These are phyloP conservation scores for Istiophorus platypterus DNA, from an alignment of 2,113 vertebrate genomes.

Conservation along the genomic window DNA sequence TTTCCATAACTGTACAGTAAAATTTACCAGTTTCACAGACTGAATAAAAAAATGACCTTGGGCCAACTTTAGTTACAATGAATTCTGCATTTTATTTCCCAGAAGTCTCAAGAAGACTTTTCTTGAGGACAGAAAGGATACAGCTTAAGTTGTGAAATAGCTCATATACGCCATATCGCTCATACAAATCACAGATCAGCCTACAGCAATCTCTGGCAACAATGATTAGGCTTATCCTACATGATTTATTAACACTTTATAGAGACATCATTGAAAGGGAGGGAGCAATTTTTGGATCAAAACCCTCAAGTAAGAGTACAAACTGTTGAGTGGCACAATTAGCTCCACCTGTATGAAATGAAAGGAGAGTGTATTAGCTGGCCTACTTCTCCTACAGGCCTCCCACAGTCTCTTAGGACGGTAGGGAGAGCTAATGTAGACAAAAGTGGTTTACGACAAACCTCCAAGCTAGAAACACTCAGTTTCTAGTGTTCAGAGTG, in stretches of 20 bases:
- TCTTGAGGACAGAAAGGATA: neutral
- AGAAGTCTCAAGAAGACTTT: neutral
- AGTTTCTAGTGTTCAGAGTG: constrained; percentile 18
- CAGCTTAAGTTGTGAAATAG: neutral
- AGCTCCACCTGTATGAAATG: constrained; percentile 40
- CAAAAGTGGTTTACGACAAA: constrained; percentile 27
- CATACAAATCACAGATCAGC: neutral
- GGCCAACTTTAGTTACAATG: neutral
- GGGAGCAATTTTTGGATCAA: neutral
- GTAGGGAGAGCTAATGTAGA: constrained; percentile 36
- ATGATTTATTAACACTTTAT: neutral
- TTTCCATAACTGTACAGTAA: neutral
- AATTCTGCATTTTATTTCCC: no score
- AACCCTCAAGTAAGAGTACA: neutral
- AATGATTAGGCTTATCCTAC: neutral
- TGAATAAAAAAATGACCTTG: neutral
- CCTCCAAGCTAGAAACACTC: constrained; percentile 40
- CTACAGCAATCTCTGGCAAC: neutral
- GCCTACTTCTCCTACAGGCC: constrained; percentile 60
- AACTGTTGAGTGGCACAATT: constrained; percentile 37
- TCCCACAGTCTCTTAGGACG: constrained; percentile 42
- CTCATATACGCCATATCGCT: neutral
- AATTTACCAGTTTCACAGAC: neutral
- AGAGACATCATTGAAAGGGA: neutral
- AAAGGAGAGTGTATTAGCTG: constrained; percentile 35